phyloP scores from a whole-genome alignment of 2,797 vertebrate genomes.

The Amniataba percoides region DNA sequence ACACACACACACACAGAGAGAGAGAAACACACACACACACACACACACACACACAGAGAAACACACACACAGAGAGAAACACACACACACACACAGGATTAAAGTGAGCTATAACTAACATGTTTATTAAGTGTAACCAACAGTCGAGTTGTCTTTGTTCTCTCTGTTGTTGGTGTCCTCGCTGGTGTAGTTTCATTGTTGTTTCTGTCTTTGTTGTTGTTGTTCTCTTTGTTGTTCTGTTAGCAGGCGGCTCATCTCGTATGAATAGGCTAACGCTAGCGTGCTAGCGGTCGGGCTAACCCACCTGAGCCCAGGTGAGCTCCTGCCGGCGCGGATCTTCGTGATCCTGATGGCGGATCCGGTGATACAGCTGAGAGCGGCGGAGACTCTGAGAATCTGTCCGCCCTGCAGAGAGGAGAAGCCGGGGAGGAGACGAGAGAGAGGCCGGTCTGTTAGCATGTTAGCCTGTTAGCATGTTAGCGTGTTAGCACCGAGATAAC shows the following conservation, averaged over 20 bases:
- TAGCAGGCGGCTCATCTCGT: slow-evolving; percentile 44
- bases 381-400: slow-evolving; percentile 93
- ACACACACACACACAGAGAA: too few species aligned
- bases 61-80: too few species aligned
- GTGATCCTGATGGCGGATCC: slow-evolving; percentile 88
- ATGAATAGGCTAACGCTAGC: slow-evolving; percentile 80
- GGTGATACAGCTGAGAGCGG: slow-evolving; percentile 92
- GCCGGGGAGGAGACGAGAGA: background rate
- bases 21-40: too few species aligned
- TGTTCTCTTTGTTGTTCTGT: background rate
- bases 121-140: too few species aligned
- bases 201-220: too few species aligned
- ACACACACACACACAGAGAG: too few species aligned
- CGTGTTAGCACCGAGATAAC: too few species aligned
- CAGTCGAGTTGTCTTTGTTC: too few species aligned
- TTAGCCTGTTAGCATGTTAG: slow-evolving; percentile 3
- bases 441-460: slow-evolving; percentile 44
- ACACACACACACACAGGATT: too few species aligned
- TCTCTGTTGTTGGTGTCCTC: too few species aligned
- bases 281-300: slow-evolving; percentile 35
- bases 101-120: too few species aligned
- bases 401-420: slow-evolving; percentile 87
- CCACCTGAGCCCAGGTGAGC: slow-evolving; percentile 94
- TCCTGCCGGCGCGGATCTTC: slow-evolving; percentile 94
- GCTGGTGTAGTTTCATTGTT: too few species aligned